Evolutionary conservation across 2,797 vertebrate species (phyloP).

Genomic region (Bradypodion pumilum): DNA sequence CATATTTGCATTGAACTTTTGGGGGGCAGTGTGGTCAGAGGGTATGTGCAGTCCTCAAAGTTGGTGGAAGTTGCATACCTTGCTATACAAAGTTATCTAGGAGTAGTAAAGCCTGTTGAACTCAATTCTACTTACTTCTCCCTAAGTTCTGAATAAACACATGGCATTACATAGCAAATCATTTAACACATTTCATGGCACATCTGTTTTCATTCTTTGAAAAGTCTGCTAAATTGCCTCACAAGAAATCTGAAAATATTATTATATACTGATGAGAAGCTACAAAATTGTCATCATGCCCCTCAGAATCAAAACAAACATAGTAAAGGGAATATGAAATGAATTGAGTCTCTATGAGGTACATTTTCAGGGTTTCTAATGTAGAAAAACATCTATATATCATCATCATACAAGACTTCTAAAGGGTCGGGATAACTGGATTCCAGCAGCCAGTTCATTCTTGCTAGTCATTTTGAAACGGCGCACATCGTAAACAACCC

Average conservation of each 20-base stretch:
- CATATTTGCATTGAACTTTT: no score
- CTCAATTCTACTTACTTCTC: neutral
- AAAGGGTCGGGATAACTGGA: neutral
- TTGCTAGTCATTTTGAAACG: neutral
- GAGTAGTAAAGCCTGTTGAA: neutral
- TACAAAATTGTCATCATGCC: neutral
- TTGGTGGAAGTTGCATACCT: no score
- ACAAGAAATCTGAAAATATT: neutral
- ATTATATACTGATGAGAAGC: neutral
- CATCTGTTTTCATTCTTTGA: neutral
- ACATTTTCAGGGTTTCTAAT: neutral
- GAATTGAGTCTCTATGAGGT: neutral
- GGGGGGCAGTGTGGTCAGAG: no score
- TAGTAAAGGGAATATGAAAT: neutral
- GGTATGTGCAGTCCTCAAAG: no score
- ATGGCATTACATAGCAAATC: neutral
- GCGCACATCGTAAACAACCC: neutral
- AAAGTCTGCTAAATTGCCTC: neutral
- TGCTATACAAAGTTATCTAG: neutral
- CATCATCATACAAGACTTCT: neutral
- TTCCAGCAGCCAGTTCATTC: slow-evolving; percentile 25
- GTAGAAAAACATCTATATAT: neutral
- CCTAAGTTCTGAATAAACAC: no score
- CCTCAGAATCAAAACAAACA: neutral
- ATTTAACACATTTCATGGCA: neutral